phyloP scores from a whole-genome alignment of 2,113 vertebrate species.

The Trogon melanurus region DNA sequence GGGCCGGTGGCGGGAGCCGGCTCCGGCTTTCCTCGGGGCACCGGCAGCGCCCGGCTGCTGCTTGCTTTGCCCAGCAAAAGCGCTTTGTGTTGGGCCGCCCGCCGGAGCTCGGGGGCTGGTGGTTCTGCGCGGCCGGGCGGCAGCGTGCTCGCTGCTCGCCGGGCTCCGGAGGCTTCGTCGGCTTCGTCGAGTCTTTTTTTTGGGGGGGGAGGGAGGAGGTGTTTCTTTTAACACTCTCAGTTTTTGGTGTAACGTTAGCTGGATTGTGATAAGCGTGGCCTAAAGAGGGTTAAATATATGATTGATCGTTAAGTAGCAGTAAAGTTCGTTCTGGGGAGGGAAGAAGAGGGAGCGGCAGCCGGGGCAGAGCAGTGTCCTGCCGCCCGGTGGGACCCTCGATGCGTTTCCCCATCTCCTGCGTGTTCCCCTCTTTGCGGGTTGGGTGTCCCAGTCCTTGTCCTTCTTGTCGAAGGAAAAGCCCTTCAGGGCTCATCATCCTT shows the following conservation, averaged over 20 bases:
- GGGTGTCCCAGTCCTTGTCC: neutral
- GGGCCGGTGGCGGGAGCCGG: neutral
- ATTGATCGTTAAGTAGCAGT: neutral
- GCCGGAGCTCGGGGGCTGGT: neutral
- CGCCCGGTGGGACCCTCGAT: neutral
- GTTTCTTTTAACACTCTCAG: fast-evolving
- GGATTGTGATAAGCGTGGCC: neutral
- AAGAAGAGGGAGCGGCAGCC: neutral
- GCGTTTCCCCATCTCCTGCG: neutral
- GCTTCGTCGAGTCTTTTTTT: fast-evolving
- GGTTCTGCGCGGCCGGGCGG: neutral
- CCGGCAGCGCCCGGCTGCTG: neutral
- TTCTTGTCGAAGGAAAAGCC: neutral
- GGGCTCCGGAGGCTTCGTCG: fast-evolving
- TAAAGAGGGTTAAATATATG: neutral
- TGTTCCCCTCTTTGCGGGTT: neutral
- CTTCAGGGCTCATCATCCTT: neutral
- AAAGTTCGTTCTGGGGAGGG: neutral
- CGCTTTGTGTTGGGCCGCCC: neutral
- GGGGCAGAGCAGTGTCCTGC: neutral
- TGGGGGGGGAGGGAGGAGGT: too few species aligned
- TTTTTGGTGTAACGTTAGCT: neutral
- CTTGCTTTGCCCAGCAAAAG: fast-evolving
- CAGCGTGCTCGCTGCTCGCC: neutral
- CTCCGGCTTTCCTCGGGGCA: neutral